Evolutionary conservation across 2,113 vertebrate species (phyloP).

Genomic region (Triplophysa tibetana): DNA sequence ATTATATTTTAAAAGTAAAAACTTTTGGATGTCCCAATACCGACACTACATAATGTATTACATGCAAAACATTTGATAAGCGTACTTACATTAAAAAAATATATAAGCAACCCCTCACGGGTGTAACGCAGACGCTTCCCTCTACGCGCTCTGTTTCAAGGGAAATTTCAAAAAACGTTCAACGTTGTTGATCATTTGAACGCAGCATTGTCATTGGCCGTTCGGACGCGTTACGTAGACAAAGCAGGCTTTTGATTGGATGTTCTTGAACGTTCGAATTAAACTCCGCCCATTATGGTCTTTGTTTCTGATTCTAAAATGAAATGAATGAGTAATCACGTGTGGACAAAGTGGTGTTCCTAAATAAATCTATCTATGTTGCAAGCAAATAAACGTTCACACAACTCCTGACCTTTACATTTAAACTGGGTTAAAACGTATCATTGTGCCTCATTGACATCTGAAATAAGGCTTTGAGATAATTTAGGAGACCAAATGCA

Average conservation of each 20-base stretch:
- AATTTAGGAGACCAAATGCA: background rate
- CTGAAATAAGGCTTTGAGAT: background rate
- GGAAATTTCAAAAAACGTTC: slow-evolving; percentile 63
- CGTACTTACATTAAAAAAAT: background rate
- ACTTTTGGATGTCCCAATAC: background rate
- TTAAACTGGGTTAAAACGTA: no score
- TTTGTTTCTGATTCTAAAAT: background rate
- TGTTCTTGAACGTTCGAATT: slow-evolving; percentile 7
- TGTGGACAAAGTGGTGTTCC: no score
- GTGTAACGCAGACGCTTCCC: background rate
- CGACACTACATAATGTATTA: background rate
- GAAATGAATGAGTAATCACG: background rate
- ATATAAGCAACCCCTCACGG: background rate
- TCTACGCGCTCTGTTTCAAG: background rate
- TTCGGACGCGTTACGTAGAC: background rate
- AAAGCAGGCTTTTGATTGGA: slow-evolving; percentile 51
- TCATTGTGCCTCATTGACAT: no score
- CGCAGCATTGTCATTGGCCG: slow-evolving; percentile 59
- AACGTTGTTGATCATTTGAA: slow-evolving; percentile 12
- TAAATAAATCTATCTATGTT: no score
- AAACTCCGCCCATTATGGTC: background rate
- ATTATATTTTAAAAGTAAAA: background rate
- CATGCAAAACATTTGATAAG: background rate
- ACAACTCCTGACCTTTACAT: no score
- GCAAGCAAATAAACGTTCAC: background rate